A percentile compares a stretch with the other conserved stretches of the same genome.
These are phyloP conservation scores for Gymnopithys bicolor DNA, from an alignment of 2,797 vertebrate genomes.

Conservation along the genomic window DNA sequence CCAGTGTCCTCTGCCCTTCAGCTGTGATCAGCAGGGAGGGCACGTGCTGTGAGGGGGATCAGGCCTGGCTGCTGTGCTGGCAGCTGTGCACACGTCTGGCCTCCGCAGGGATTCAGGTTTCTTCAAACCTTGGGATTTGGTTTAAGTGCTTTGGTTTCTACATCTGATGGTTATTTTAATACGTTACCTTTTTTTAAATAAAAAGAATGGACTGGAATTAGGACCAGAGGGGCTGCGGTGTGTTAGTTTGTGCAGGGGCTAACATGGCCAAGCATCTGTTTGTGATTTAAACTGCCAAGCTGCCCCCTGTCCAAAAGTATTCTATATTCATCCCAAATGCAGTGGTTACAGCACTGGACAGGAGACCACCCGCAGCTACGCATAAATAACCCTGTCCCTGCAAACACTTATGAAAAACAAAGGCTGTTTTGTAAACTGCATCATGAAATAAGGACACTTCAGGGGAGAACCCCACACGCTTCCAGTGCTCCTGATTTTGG, in stretches of 20 bases:
- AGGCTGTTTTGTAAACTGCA: conserved; percentile 1
- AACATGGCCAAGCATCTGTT: conserved; percentile 58
- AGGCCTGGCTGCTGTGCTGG: not conserved
- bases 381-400: conserved; percentile 5
- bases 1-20: not conserved
- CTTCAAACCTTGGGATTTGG: not conserved
- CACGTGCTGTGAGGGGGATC: accelerated
- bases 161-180: not conserved
- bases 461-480: not conserved
- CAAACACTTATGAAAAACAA: conserved; percentile 22
- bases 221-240: not conserved
- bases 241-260: not conserved
- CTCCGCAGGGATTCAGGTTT: accelerated
- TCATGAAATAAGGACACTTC: not conserved
- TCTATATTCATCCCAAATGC: not conserved
- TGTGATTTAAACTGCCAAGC: conserved; percentile 45
- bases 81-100: accelerated
- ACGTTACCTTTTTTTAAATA: not conserved
- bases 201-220: not conserved
- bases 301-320: conserved; percentile 42
- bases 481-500: not conserved
- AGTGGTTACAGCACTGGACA: not conserved
- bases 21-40: accelerated
- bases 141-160: conserved; percentile 13
- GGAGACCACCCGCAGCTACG: conserved; percentile 40